Evolutionary conservation across 2,797 vertebrate species (phyloP).

Genomic region (Chrosomus eos): DNA sequence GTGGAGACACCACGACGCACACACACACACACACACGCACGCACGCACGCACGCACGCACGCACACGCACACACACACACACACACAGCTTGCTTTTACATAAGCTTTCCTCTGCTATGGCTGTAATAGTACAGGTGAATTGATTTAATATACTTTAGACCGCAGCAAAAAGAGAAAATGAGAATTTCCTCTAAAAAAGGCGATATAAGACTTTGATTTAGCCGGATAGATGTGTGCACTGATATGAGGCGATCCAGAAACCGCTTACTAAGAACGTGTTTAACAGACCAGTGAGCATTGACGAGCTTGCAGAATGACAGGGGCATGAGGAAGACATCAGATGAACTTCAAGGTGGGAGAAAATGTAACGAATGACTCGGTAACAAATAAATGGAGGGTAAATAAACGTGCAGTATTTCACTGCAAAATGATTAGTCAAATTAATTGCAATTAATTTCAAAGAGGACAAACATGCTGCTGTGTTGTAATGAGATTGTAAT

Average conservation of each 20-base stretch:
- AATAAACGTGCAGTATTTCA: not conserved
- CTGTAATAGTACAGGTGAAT: constrained; percentile 57
- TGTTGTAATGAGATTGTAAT: constrained; percentile 29
- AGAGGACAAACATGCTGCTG: constrained; percentile 26
- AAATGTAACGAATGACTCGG: not conserved
- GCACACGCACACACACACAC: constrained; percentile 46
- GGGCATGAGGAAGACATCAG: not conserved
- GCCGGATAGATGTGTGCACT: constrained; percentile 32
- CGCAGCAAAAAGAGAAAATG: constrained; percentile 69
- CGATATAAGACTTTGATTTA: constrained; percentile 65
- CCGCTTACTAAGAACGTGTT: constrained; percentile 37
- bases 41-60: constrained; percentile 5
- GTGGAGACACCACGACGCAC: not conserved
- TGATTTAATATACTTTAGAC: constrained; percentile 64
- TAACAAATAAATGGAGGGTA: not conserved
- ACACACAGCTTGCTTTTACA: constrained; percentile 33
- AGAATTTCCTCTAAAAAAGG: constrained; percentile 62
- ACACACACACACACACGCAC: not conserved
- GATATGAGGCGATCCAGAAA: constrained; percentile 40
- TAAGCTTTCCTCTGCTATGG: constrained; percentile 52
- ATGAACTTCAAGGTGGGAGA: not conserved
- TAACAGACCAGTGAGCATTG: constrained; percentile 11
- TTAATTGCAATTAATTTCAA: not conserved
- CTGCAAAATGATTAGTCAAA: constrained; percentile 8
- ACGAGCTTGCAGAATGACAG: constrained; percentile 21